Evolutionary conservation across 2,113 vertebrate genomes (phyloP).

Genomic region (Pitta sordida): DNA sequence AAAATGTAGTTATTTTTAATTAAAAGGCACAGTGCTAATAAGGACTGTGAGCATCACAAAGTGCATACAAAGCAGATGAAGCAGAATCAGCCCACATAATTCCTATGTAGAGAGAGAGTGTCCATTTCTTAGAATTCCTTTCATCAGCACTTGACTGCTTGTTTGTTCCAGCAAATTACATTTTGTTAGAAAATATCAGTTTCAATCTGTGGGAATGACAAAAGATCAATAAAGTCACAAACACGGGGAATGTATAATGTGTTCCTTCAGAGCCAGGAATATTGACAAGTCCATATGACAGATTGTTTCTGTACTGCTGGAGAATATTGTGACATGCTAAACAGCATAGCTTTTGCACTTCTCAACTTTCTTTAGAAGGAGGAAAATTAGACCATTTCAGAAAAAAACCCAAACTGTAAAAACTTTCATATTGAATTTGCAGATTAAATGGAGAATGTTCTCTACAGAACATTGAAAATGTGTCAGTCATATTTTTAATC

Average conservation of each 20-base stretch:
- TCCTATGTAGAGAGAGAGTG: background rate
- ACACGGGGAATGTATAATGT: background rate
- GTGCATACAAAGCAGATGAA: background rate
- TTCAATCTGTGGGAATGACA: slow-evolving; percentile 33
- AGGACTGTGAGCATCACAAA: background rate
- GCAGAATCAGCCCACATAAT: background rate
- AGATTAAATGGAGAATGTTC: background rate
- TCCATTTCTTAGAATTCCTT: background rate
- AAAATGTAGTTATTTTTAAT: slow-evolving; percentile 25
- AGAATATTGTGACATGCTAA: background rate
- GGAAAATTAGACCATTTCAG: background rate
- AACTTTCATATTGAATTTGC: background rate
- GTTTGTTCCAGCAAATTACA: slow-evolving; percentile 43
- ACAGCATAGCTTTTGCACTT: background rate
- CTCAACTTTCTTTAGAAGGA: background rate
- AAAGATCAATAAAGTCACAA: slow-evolving; percentile 43
- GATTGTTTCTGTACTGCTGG: background rate
- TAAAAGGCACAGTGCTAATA: slow-evolving; percentile 14
- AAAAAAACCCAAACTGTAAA: background rate
- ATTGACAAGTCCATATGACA: slow-evolving; percentile 1
- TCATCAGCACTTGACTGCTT: background rate
- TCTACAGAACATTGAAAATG: background rate
- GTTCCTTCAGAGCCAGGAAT: background rate
- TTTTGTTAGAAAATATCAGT: slow-evolving; percentile 30
- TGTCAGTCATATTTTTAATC: background rate